Evolutionary conservation across 1,140 invertebrate species (phyloP), one percentile per base, ranked within the genome.

Genomic region (Bombus sibiricus): DNA sequence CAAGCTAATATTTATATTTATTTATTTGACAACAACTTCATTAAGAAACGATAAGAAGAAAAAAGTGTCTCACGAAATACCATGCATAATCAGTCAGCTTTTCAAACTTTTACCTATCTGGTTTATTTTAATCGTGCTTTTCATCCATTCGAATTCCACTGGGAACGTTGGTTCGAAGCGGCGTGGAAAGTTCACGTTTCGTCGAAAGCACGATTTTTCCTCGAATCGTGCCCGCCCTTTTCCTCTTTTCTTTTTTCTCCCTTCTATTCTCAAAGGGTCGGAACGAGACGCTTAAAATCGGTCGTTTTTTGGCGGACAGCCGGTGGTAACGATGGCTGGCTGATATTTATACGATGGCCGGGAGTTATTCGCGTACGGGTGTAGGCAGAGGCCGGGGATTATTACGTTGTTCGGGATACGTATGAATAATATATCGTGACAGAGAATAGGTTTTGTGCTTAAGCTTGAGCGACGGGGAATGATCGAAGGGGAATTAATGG

Each of bases 391-490:
- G 10, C 18, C 22, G 59, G 37, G 75, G 75, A 79, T 66, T 79
- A 79, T 79, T 79, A 79, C 64, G 41, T 68, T 68, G 53, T 18
- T 10, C 59, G 41, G 64, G 43, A 39, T 39, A 69, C 41, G 78
- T 80, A 80, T 69, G 78, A 80, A 80, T 80, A 69, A 80, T 80
- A 80, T 79, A 80, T 69, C 78, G 41, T 66, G n/a, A 28, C 62
- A 28, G 41, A 80, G 78, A 80, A 80, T 69, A 80, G 78, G 78
- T 80, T 80, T 69, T 53, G 39, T 28, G 34, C 68, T 62, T 81
- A 57, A 81, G 78, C 78, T 28, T 18, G 78, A 73, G 34, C 47
- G 34, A 43, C 57, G 28, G 43, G 28, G 22, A 32, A 73, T 41
- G 77, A 81, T 73, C 25, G 68, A 57, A 34, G 18, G 43, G 39